These are phyloP conservation scores for Furnarius figulus DNA, from an alignment of 2,113 vertebrate genomes.

Conservation along the genomic window DNA sequence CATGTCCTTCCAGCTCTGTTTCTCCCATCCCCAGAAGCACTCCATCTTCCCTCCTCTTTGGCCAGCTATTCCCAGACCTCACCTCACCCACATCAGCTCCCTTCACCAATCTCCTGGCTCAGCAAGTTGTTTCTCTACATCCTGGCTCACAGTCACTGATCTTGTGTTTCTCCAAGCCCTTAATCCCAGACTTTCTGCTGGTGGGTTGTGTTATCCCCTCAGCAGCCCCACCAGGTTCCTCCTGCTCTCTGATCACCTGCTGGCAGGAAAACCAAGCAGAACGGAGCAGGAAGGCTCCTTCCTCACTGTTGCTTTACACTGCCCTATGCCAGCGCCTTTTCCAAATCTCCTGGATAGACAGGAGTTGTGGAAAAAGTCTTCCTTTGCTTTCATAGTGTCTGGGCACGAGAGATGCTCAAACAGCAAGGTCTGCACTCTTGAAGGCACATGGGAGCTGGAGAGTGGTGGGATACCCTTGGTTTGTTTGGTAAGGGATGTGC, in stretches of 20 bases:
- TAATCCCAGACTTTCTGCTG: not conserved
- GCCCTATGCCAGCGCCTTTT: not conserved
- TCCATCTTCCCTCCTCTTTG: not conserved
- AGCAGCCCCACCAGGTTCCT: not conserved
- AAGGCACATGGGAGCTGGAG: not conserved
- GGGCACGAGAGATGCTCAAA: not conserved
- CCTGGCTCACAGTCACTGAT: not conserved
- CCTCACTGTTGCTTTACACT: not conserved
- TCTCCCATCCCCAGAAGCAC: not conserved
- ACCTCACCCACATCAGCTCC: not conserved
- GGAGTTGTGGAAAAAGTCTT: not conserved
- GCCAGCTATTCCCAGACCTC: not conserved
- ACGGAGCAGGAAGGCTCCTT: not conserved
- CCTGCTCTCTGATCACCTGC: not conserved
- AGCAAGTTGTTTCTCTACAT: not conserved
- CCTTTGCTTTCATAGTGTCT: not conserved
- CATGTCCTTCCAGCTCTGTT: not conserved
- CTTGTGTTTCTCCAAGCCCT: not conserved
- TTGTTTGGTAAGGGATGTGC: not conserved
- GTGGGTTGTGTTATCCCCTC: not conserved
- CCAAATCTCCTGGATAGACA: not conserved
- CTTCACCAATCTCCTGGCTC: not conserved
- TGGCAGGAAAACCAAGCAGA: not conserved
- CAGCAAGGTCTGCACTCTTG: not conserved
- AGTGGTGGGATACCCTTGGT: not conserved